phyloP scores from a whole-genome alignment of 2,113 vertebrate genomes.

The Columbina picui region DNA sequence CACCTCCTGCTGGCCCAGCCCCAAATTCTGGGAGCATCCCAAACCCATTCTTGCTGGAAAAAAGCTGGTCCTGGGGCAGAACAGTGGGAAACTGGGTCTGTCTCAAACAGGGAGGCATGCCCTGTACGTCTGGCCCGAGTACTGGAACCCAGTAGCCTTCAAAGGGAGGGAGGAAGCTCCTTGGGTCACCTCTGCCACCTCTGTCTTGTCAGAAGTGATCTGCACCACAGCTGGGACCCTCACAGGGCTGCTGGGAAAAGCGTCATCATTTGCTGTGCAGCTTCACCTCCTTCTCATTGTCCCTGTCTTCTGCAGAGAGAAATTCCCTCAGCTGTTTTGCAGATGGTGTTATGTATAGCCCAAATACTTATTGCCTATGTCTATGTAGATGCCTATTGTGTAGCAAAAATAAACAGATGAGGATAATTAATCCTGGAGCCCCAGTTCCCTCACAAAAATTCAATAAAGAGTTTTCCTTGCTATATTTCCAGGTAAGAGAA shows the following conservation, averaged over 20 bases:
- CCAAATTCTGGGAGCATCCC: neutral
- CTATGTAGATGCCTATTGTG: neutral
- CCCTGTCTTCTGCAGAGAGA: neutral
- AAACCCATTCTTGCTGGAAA: neutral
- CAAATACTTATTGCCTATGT: neutral
- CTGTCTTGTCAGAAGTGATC: neutral
- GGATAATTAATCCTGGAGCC: slow-evolving; percentile 36
- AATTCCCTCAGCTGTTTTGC: neutral
- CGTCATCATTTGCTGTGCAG: neutral
- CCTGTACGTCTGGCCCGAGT: neutral
- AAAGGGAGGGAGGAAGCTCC: neutral
- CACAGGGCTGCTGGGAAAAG: neutral
- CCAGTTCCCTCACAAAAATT: neutral
- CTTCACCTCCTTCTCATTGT: neutral
- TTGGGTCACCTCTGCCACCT: neutral
- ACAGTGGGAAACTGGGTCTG: neutral
- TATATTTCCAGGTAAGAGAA: neutral
- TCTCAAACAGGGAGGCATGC: neutral
- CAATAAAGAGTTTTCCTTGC: slow-evolving; percentile 26
- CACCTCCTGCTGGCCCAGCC: neutral
- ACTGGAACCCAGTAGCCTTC: neutral
- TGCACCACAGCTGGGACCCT: neutral
- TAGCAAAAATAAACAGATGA: neutral
- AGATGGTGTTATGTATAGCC: neutral
- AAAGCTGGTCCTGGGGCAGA: neutral